Evolutionary conservation across 1,140 invertebrate species (phyloP), one percentile per base, ranked within the genome.

Genomic region (Dreissena polymorpha): DNA sequence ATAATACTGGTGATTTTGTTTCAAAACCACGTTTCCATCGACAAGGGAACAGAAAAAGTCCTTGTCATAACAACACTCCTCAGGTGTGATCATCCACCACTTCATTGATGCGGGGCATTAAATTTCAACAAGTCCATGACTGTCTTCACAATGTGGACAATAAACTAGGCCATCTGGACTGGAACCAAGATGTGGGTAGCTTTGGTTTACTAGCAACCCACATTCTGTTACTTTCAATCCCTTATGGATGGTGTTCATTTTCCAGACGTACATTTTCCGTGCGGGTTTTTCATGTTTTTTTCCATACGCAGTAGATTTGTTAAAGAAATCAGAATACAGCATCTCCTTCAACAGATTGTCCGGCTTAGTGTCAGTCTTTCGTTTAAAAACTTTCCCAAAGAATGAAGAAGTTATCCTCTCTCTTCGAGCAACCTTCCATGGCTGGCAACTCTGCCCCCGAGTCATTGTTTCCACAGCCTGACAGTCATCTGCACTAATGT

Each of bases 1-100:
- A 84, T 90, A 93, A 83, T 92, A 92, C 23, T 84, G n/a, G 83
- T 93, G 90, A 29, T 72, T 89, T 83, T 77, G 83, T 64, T 91
- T 92, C 53, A 93, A 55, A 49, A 55, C 12, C 21, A 76, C 18
- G 18, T 78, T 51, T 25, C 72, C 76, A 72, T 80, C 55, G 8
- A 67, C n/a, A 21, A 23, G 50, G 49, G 21, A 49, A 23, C 63
- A n/a, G 70, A 67, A 87, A 55, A n/a, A 80, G 57, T 80, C 83
- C 1, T 65, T 68, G 60, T 85, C 84, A 23, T 67, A 53, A 23
- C 55, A 57, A 69, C 63, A 68, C 23, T 77, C 25, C 29, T 75
- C 57, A 13, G 80, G 77, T 18, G 71, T 55, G 14, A 2, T 23
- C 29, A 64, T 73, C 55, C 71, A 69, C 16, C n/a, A 83, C 21